phyloP scores from a whole-genome alignment of 2,888 invertebrate species.

The Morpho helenor region DNA sequence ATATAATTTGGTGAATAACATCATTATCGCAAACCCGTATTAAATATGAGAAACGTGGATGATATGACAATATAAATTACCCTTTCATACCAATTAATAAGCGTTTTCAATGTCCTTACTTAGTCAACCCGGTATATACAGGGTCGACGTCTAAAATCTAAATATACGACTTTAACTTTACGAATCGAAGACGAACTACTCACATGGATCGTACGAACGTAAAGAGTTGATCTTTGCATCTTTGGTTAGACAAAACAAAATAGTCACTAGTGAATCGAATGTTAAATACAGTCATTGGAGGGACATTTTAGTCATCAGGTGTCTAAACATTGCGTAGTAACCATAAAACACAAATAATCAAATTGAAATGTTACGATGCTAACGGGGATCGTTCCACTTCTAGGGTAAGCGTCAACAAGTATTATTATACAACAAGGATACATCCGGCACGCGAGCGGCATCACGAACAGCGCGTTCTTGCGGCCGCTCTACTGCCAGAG shows the following conservation, averaged over 20 bases:
- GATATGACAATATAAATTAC: conserved; percentile 80
- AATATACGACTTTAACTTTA: conserved; percentile 69
- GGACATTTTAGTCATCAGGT: conserved; percentile 75
- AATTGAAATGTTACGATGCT: conserved; percentile 67
- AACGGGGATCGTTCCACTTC: conserved; percentile 63
- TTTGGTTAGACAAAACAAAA: conserved; percentile 74
- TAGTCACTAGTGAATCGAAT: conserved; percentile 68
- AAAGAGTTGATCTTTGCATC: conserved; percentile 57
- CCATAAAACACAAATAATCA: conserved; percentile 68
- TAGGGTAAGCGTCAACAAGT: conserved; percentile 74
- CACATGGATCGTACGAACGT: conserved; percentile 70
- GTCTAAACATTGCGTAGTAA: conserved; percentile 74
- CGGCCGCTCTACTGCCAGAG: conserved; percentile 81
- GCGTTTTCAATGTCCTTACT: conserved; percentile 79
- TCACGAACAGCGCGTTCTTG: conserved; percentile 29
- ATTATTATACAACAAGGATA: conserved; percentile 59
- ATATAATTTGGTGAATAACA: conserved; percentile 78
- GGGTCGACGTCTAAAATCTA: conserved; percentile 67
- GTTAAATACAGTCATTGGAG: conserved; percentile 69
- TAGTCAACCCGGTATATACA: conserved; percentile 66
- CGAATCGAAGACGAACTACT: conserved; percentile 73
- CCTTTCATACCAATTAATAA: conserved; percentile 80
- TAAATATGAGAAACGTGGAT: conserved; percentile 79
- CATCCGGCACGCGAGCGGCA: conserved; percentile 24
- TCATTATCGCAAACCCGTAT: conserved; percentile 80